A percentile compares a stretch with the other conserved stretches of the same genome.
Evolutionary conservation across 2,113 vertebrate species (phyloP).

Genomic region (mouse (Mus musculus)): GRCm39 chr1:97590001-97590500

Average conservation of each 20-base stretch:
- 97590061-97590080: background rate
- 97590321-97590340: background rate
- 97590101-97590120: background rate
- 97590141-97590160: background rate
- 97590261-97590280: background rate
- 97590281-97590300: background rate
- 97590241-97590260: background rate
- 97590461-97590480: background rate
- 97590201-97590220: background rate
- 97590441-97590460: background rate
- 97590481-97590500: slow-evolving; percentile 8
- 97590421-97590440: background rate
- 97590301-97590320: no score
- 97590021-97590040: background rate
- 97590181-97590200: background rate
- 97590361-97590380: background rate
- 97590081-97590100: background rate
- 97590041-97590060: background rate
- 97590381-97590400: background rate
- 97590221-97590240: background rate
- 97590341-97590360: background rate
- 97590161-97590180: background rate
- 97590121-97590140: background rate
- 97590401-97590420: background rate
- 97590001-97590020: background rate